Evolutionary conservation across 1,140 invertebrate species (phyloP).

Genomic region (Augochlora pura): DNA sequence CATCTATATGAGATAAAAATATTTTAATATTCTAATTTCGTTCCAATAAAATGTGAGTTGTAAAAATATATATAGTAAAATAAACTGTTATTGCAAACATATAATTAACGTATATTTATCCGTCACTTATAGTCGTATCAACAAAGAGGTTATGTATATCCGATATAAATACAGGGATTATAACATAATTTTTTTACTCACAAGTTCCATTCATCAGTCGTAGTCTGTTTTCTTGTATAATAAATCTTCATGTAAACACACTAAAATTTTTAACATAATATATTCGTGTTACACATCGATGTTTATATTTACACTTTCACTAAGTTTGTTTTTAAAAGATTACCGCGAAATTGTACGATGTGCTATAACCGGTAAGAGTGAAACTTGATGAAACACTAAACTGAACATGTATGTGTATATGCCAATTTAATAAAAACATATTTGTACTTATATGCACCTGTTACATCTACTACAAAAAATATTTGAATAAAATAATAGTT

Average conservation of each 20-base stretch:
- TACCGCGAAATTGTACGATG: constrained; percentile 10
- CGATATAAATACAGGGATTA: background rate
- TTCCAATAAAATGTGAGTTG: constrained; percentile 13
- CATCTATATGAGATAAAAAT: constrained; percentile 12
- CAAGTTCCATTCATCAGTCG: background rate
- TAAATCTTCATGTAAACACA: background rate
- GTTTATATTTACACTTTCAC: background rate
- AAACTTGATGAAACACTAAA: background rate
- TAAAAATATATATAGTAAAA: constrained; percentile 25
- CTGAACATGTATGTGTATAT: background rate
- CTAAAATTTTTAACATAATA: background rate
- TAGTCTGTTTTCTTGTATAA: background rate
- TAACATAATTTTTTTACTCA: constrained; percentile 15
- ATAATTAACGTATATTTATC: background rate
- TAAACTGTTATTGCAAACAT: constrained; percentile 25
- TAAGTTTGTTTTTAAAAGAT: constrained; percentile 22
- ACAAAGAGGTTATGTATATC: constrained; percentile 33
- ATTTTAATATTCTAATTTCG: constrained; percentile 41
- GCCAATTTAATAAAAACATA: background rate
- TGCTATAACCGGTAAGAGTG: too few relatives aligned
- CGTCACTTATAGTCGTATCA: background rate
- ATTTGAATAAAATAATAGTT: background rate
- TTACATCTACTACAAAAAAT: background rate
- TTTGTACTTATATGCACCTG: background rate
- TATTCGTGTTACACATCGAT: background rate